Conservation (phyloP, 2,797 vertebrate genomes). For the Leptoclinus maculatus region DNA sequence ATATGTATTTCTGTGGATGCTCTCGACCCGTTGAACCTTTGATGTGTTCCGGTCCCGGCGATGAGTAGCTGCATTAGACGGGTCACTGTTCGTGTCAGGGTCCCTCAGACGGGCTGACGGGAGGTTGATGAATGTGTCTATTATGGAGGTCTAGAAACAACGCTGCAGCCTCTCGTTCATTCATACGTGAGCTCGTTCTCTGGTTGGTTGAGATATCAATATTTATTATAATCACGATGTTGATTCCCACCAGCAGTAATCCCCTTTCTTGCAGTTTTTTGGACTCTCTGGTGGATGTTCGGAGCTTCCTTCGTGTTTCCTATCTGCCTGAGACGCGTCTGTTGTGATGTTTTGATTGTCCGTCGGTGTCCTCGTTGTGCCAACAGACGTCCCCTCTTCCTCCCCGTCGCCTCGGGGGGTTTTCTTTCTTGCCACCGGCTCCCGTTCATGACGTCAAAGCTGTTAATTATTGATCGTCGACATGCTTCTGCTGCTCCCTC, state of each 20-base stretch:
- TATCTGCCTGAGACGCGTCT: constrained; percentile 1
- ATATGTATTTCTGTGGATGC: neutral
- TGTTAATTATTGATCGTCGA: constrained; percentile 77
- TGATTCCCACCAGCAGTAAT: no score
- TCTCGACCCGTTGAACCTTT: constrained; percentile 4
- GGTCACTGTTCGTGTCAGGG: constrained; percentile 33
- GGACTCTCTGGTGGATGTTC: neutral
- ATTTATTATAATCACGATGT: no score
- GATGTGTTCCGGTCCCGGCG: constrained; percentile 25
- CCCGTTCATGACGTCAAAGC: constrained; percentile 57
- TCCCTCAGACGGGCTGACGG: neutral
- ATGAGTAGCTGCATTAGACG: constrained; percentile 35
- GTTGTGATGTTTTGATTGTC: constrained; percentile 77
- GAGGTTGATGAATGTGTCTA: neutral
- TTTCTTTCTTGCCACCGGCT: constrained; percentile 46
- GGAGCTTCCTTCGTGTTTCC: neutral
- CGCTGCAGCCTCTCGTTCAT: neutral
- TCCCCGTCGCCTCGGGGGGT: constrained; percentile 36
- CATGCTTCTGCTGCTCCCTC: constrained; percentile 39
- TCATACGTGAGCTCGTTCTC: neutral
- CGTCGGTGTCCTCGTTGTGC: constrained; percentile 63
- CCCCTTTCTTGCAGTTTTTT: no score
- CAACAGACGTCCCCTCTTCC: constrained; percentile 40
- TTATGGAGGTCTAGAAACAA: neutral
- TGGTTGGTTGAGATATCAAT: no score